phyloP scores from a whole-genome alignment of 1,140 invertebrate genomes.

The Daktulosphaira vitifoliae region DNA sequence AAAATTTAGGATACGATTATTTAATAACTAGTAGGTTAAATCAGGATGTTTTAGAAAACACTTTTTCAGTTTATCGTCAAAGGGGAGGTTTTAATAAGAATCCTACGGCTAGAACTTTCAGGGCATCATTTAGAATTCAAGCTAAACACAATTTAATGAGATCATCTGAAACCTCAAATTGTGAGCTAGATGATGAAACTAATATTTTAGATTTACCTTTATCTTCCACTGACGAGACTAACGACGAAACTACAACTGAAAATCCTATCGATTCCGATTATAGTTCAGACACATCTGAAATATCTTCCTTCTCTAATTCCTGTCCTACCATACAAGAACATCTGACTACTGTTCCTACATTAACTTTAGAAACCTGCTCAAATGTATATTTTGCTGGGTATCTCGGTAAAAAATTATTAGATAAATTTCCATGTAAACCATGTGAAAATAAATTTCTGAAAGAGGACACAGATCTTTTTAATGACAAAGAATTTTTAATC shows the following conservation, averaged over 20 bases:
- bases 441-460: neutral
- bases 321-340: no score
- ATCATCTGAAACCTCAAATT: neutral
- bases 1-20: neutral
- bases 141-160: conserved; percentile 10
- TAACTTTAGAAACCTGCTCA: neutral
- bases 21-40: neutral
- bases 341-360: no score
- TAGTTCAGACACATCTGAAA: no score
- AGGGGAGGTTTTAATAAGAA: neutral
- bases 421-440: neutral
- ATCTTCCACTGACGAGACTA: no score
- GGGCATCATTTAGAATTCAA: neutral
- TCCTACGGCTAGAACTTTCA: neutral
- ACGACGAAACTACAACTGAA: no score
- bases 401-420: neutral
- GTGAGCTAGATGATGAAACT: neutral
- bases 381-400: neutral
- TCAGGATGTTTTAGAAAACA: conserved; percentile 9
- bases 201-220: neutral
- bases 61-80: conserved; percentile 3
- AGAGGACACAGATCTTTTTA: neutral
- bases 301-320: no score
- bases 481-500: neutral
- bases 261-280: no score